These are phyloP conservation scores for Platygyra sinensis DNA, from an alignment of 64 coral and sea anemone genomes.

Conservation along the genomic window DNA sequence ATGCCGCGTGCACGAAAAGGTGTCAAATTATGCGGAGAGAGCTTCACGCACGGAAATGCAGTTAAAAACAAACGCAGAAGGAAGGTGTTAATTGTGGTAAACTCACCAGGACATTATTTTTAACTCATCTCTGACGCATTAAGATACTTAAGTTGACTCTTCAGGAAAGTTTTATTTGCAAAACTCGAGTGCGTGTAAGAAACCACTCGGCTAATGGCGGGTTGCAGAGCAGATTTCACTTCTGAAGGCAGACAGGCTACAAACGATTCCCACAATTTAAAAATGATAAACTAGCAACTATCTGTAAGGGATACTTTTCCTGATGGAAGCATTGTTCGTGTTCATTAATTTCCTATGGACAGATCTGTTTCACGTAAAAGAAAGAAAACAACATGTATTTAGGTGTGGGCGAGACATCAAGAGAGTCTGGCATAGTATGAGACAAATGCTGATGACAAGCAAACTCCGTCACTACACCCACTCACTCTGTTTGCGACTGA, in stretches of 20 bases:
- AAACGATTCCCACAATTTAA: neutral
- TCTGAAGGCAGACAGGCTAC: neutral
- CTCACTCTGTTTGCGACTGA: neutral
- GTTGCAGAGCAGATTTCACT: neutral
- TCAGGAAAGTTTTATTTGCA: neutral
- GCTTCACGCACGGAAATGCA: neutral
- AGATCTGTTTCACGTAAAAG: neutral
- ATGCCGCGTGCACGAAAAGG: neutral
- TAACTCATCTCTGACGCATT: neutral
- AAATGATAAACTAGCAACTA: constrained; percentile 7
- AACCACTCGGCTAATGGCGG: neutral
- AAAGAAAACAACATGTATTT: neutral
- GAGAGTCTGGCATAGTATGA: no score
- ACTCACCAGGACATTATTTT: neutral
- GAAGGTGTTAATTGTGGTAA: constrained; percentile 1
- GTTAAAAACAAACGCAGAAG: neutral
- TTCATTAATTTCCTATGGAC: neutral
- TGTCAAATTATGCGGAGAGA: neutral
- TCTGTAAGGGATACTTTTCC: neutral
- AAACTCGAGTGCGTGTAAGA: neutral
- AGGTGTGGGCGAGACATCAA: neutral
- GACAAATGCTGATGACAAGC: neutral
- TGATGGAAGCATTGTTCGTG: neutral
- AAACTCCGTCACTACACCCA: neutral
- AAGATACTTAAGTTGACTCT: neutral